Evolutionary conservation across 2,888 invertebrate species (phyloP), one percentile per base, ranked within the genome.

Genomic region (Diarsia brunnea): DNA sequence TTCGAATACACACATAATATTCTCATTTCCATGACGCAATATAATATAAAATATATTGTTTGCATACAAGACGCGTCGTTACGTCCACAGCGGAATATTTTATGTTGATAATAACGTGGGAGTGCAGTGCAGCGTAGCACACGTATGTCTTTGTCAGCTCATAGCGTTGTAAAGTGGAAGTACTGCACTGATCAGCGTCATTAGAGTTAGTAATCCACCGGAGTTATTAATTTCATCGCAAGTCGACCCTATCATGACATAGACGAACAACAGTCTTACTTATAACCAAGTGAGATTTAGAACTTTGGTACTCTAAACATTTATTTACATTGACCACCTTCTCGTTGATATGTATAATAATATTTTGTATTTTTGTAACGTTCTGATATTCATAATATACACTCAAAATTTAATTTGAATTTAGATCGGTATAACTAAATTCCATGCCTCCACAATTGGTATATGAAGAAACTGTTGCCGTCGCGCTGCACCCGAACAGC

Each of bases 1-100:
- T 73, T 74, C 19, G 55, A 43, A 73, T 49, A 65, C 58, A 58
- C 16, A 27, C 27, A 49, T 65, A 58, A n/a, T 64, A 47, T 2
- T 47, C 38, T 58, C 31, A n/a, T n/a, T n/a, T n/a, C n/a, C n/a
- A n/a, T n/a, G n/a, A n/a, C 31, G 10, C 49, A 14, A 45, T 64
- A 45, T 64, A 55, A 27, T 51, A 66, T 12, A 51, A 27, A 31
- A 49, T 55, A 55, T 24, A n/a, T n/a, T 77, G 55, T 24, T 51
- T 60, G 61, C 27, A 70, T 66, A 19, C 47, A 66, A 65, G 24
- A 21, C 5, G 65, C 19, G 27, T 60, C 65, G 10, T 66, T 24
- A 53, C n/a, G 45, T 49, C n/a, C 4, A 24, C 31, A 45, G 14
- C 24, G 8, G n/a, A 65, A 7, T 68, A 24, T 60, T 64, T n/a